Conservation (phyloP, 2,888 invertebrate genomes). For the Leucoma salicis region DNA sequence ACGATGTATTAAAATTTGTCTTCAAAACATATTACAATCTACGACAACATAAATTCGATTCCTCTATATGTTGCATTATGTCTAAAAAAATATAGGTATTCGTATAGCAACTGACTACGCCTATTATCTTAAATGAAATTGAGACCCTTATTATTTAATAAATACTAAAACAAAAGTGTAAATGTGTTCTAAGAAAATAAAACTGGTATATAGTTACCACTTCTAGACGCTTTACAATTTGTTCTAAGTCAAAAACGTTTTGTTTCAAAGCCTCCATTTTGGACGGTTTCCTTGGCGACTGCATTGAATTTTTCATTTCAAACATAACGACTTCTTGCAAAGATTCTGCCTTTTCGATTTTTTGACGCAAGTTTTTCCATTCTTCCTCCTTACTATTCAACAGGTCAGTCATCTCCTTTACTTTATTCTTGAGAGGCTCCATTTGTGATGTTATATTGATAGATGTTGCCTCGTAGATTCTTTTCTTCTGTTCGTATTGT, state of each 20-base stretch:
- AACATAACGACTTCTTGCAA: slow-evolving; percentile 78
- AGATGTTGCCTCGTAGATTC: slow-evolving; percentile 85
- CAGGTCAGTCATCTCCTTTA: slow-evolving; percentile 76
- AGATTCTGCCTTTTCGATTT: slow-evolving; percentile 79
- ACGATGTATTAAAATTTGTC: too few relatives aligned
- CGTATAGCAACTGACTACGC: too few relatives aligned
- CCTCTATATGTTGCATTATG: too few relatives aligned
- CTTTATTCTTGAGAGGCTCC: slow-evolving; percentile 79
- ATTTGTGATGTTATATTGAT: slow-evolving; percentile 79
- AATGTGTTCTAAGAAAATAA: too few relatives aligned
- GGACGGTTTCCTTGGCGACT: slow-evolving; percentile 73
- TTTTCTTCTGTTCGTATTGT: slow-evolving; percentile 86
- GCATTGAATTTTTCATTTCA: slow-evolving; percentile 77
- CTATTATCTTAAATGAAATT: too few relatives aligned
- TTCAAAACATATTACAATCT: too few relatives aligned
- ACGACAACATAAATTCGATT: too few relatives aligned
- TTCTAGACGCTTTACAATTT: slow-evolving; percentile 70
- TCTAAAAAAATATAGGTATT: too few relatives aligned
- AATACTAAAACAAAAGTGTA: too few relatives aligned
- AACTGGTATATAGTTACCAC: slow-evolving; percentile 59
- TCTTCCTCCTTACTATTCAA: slow-evolving; percentile 77
- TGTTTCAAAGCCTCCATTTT: slow-evolving; percentile 84
- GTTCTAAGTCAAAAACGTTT: slow-evolving; percentile 84
- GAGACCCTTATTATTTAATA: too few relatives aligned
- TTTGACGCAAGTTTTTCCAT: slow-evolving; percentile 79